A percentile compares a stretch with the other conserved stretches of the same genome.
Conservation (phyloP, 2,113 vertebrate genomes). For the Apistogramma diplotaenia region DNA sequence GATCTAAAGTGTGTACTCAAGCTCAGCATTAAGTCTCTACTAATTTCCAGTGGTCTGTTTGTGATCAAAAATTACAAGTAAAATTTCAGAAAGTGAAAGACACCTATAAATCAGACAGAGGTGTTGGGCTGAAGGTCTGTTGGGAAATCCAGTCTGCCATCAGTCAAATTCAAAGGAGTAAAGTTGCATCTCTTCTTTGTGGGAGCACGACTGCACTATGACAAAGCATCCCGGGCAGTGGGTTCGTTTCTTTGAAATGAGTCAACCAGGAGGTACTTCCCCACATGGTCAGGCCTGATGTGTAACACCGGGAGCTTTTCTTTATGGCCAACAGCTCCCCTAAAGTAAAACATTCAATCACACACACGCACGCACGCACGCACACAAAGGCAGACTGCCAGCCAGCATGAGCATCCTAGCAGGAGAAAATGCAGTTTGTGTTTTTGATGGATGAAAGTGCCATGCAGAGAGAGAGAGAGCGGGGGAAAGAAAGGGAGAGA, state of each 20-base stretch:
- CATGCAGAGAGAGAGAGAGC: constrained; percentile 7
- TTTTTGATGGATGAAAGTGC: constrained; percentile 52
- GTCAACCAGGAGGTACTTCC: constrained; percentile 61
- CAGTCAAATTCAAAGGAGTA: neutral
- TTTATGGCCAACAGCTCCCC: constrained; percentile 12
- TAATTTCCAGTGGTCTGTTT: neutral
- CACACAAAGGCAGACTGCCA: constrained; percentile 1
- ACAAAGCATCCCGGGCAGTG: constrained; percentile 51
- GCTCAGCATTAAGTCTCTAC: neutral
- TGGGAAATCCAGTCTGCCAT: constrained; percentile 9
- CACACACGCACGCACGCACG: neutral
- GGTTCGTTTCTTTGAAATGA: constrained; percentile 56
- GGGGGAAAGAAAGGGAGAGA: neutral
- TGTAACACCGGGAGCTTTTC: constrained; percentile 32
- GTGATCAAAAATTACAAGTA: neutral
- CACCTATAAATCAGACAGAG: neutral
- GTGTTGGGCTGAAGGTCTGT: neutral
- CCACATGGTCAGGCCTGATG: constrained; percentile 43
- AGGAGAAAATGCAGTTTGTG: constrained; percentile 38
- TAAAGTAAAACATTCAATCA: constrained; percentile 27
- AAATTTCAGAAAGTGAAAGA: neutral
- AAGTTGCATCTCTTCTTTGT: constrained; percentile 22
- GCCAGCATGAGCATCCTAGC: neutral
- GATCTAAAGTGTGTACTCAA: neutral
- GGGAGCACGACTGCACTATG: constrained; percentile 61